Evolutionary conservation across 2,888 invertebrate species (phyloP).

Genomic region (Caenorhabditis uteleia): DNA sequence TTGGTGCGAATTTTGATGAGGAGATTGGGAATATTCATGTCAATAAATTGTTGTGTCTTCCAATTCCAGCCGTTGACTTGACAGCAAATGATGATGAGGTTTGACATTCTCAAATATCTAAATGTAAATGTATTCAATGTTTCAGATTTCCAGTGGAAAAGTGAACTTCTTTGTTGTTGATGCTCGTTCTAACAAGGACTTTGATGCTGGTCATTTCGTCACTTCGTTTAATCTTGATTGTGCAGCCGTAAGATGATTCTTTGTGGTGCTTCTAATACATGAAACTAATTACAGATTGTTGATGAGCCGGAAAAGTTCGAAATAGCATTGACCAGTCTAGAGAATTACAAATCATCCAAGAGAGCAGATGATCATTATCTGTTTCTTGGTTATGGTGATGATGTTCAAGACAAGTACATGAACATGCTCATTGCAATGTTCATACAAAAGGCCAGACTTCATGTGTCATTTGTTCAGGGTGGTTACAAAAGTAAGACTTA

Average conservation of each 20-base stretch:
- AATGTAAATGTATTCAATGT: not conserved
- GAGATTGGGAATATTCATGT: slow-evolving; percentile 57
- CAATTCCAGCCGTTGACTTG: slow-evolving; percentile 78
- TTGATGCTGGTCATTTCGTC: slow-evolving; percentile 92
- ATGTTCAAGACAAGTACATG: slow-evolving; percentile 76
- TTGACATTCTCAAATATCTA: not conserved
- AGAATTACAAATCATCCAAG: slow-evolving; percentile 78
- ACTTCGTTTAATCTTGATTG: slow-evolving; percentile 98
- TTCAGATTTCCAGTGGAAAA: slow-evolving; percentile 31
- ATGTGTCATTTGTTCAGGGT: slow-evolving; percentile 88
- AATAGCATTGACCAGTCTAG: slow-evolving; percentile 90
- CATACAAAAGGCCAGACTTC: slow-evolving; percentile 88
- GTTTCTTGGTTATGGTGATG: slow-evolving; percentile 75
- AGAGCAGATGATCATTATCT: slow-evolving; percentile 80
- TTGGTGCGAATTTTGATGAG: slow-evolving; percentile 70
- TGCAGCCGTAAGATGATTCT: slow-evolving; percentile 80
- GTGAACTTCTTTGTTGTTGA: slow-evolving; percentile 88
- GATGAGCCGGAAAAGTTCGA: slow-evolving; percentile 93
- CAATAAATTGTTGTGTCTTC: slow-evolving; percentile 81
- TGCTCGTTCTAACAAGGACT: slow-evolving; percentile 93
- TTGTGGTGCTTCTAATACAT: not conserved
- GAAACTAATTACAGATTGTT: slow-evolving; percentile 78
- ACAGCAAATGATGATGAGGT: slow-evolving; percentile 41
- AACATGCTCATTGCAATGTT: slow-evolving; percentile 98
- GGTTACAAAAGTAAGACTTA: slow-evolving; percentile 78